Base-by-base conservation (phyloP, 1,140 invertebrate genomes). In the Uloborus diversus region DNA sequence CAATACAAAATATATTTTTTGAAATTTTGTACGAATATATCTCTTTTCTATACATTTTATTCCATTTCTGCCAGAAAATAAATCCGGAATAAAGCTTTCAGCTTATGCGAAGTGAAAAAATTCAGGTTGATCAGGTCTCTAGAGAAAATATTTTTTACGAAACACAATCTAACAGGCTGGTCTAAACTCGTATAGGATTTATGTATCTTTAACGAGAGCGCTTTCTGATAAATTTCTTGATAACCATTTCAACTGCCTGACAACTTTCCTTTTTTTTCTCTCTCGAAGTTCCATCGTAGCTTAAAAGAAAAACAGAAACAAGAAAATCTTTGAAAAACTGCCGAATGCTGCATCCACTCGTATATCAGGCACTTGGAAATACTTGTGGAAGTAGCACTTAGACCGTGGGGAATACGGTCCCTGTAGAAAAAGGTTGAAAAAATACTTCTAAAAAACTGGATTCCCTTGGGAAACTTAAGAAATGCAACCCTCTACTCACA, bases 151-250 rank as follows among this genome's bases (percentile, higher is more conserved):
- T n/a, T n/a, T n/a, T n/a, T n/a, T n/a, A n/a, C n/a, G n/a, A n/a
- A n/a, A n/a, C n/a, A n/a, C n/a, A n/a, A n/a, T n/a, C n/a, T n/a
- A n/a, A n/a, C n/a, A n/a, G n/a, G n/a, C n/a, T n/a, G n/a, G n/a
- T n/a, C n/a, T n/a, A n/a, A n/a, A n/a, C n/a, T n/a, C n/a, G n/a
- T n/a, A n/a, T n/a, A n/a, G n/a, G 56, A 59, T 59, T 71, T 71
- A 71, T 59, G 20, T 42, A 71, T 71, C 30, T 28, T 30, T 25
- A 71, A 30, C 17, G 25, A n/a, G 23, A 59, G 53, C 33, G 27
- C 33, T 42, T 61, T 71, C 25, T 71, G 69, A 42, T 59, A 61
- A 71, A 71, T 71, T 57, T 59, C 35, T 71, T 57, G 53, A 71
- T 71, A 57, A 56, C 49, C 47, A 47, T 59, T 59, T 59, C 68